A percentile compares a stretch with the other conserved stretches of the same genome.
phyloP scores from a whole-genome alignment of 2,888 invertebrate genomes.

The Brassicogethes aeneus region DNA sequence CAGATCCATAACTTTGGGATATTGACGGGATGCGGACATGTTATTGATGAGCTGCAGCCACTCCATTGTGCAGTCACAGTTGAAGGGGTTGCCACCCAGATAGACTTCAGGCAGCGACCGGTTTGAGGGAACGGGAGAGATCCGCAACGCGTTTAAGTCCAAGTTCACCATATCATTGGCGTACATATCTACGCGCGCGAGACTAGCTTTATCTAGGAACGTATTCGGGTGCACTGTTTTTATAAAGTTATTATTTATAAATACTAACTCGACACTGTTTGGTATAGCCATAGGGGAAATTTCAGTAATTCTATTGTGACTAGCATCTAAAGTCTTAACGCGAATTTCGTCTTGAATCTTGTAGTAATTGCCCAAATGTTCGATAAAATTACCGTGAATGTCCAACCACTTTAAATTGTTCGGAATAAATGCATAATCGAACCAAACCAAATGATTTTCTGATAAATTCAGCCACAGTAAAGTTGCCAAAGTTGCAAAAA shows the following conservation, averaged over 20 bases:
- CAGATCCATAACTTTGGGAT: conserved; percentile 82
- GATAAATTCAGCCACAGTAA: conserved; percentile 82
- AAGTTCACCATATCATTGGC: conserved; percentile 77
- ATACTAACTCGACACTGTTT: conserved; percentile 77
- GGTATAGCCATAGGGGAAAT: conserved; percentile 79
- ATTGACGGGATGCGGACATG: conserved; percentile 71
- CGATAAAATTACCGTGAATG: conserved; percentile 83
- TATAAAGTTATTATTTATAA: conserved; percentile 84
- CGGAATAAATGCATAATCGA: conserved; percentile 88
- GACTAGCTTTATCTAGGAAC: conserved; percentile 74
- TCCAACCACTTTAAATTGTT: conserved; percentile 85
- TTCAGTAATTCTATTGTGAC: conserved; percentile 79
- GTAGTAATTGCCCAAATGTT: conserved; percentile 80
- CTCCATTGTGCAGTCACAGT: conserved; percentile 92
- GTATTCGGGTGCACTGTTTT: conserved; percentile 74
- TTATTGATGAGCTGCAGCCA: conserved; percentile 88
- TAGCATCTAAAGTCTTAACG: conserved; percentile 79
- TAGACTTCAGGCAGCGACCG: conserved; percentile 80
- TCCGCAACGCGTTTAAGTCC: conserved; percentile 70
- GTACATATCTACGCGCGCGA: conserved; percentile 83
- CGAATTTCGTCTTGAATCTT: conserved; percentile 72
- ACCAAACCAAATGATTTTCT: conserved; percentile 86
- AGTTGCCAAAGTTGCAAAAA: conserved; percentile 77
- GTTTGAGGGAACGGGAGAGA: conserved; percentile 63
- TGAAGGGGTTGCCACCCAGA: conserved; percentile 86